Evolutionary conservation across 2,797 vertebrate species (phyloP).

Genomic region (Euthynnus affinis): DNA sequence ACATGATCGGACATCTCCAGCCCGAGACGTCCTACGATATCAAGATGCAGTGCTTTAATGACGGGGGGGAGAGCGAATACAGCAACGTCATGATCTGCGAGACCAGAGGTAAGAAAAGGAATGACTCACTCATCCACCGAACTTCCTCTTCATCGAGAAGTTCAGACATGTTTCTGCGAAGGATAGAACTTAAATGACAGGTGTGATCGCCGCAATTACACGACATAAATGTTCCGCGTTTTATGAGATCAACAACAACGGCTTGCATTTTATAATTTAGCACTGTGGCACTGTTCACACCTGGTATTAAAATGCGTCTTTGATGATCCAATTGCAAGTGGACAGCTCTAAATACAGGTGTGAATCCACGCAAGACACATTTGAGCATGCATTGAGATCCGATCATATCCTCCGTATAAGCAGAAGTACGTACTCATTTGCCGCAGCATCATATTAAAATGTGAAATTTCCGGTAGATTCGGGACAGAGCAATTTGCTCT

Average conservation of each 20-base stretch:
- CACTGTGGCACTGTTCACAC: background rate
- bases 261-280: slow-evolving; percentile 42
- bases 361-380: no score
- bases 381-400: no score
- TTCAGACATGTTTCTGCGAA: slow-evolving; percentile 59
- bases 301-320: no score
- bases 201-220: slow-evolving; percentile 63
- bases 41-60: slow-evolving; percentile 97
- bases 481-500: no score
- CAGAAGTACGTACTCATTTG: no score
- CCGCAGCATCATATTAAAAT: no score
- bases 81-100: slow-evolving; percentile 99
- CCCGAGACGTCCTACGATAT: slow-evolving; percentile 97
- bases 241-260: slow-evolving; percentile 65
- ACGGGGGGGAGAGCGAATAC: slow-evolving; percentile 94
- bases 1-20: slow-evolving; percentile 94
- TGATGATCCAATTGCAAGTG: no score
- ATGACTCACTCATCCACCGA: slow-evolving; percentile 28
- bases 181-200: slow-evolving; percentile 55
- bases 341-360: no score
- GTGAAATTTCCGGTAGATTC: no score
- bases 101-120: slow-evolving; percentile 90
- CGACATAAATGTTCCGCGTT: slow-evolving; percentile 47
- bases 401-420: no score
- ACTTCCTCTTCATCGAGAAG: slow-evolving; percentile 41